phyloP scores from a whole-genome alignment of 2,888 invertebrate genomes.

The Allacma fusca region DNA sequence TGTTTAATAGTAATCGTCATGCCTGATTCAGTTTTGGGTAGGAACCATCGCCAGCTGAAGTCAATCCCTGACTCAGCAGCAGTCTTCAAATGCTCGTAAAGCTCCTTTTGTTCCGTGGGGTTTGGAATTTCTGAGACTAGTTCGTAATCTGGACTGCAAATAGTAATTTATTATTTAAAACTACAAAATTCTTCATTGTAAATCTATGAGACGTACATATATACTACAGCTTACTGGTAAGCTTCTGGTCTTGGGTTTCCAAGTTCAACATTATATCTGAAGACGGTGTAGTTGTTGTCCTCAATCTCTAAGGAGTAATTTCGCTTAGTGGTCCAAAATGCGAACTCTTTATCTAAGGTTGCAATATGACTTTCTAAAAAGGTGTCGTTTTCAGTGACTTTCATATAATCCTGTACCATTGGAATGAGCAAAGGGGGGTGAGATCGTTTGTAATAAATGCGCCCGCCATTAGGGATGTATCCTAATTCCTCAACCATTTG shows the following conservation, averaged over 20 bases:
- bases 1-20: too few relatives aligned
- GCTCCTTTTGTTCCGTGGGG: slow-evolving; percentile 67
- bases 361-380: slow-evolving; percentile 66
- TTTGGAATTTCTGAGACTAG: slow-evolving; percentile 63
- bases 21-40: slow-evolving; percentile 69
- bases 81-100: slow-evolving; percentile 85
- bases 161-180: not conserved
- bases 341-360: slow-evolving; percentile 65
- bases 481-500: slow-evolving; percentile 80
- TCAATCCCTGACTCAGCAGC: slow-evolving; percentile 97
- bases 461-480: slow-evolving; percentile 89
- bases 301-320: slow-evolving; percentile 62
- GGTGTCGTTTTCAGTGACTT: slow-evolving; percentile 74
- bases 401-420: slow-evolving; percentile 81
- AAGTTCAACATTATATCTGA: slow-evolving; percentile 77
- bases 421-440: slow-evolving; percentile 67
- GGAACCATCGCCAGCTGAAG: slow-evolving; percentile 90
- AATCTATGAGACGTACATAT: too few relatives aligned
- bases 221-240: slow-evolving; percentile 72
- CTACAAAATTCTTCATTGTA: too few relatives aligned
- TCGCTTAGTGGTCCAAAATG: slow-evolving; percentile 82
- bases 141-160: slow-evolving; percentile 66
- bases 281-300: slow-evolving; percentile 69
- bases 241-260: slow-evolving; percentile 89
- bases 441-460: slow-evolving; percentile 76